Percentiles rank a stretch among this genome's conserved stretches.
These are phyloP conservation scores for Tachypleus tridentatus DNA, from an alignment of 1,140 invertebrate genomes.

Conservation along the genomic window DNA sequence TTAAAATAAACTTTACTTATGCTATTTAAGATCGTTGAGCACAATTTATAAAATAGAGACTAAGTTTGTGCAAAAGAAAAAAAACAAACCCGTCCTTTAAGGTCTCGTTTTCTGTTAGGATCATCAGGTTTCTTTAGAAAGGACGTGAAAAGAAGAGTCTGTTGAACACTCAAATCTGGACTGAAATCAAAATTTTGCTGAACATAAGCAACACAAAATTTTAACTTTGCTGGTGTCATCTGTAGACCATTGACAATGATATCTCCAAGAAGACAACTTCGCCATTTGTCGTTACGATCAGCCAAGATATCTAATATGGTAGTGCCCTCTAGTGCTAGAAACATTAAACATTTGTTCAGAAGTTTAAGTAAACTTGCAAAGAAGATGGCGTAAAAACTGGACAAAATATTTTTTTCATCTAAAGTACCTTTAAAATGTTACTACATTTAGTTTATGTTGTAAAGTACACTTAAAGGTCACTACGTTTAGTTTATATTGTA, in stretches of 20 bases:
- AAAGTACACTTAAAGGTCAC: too few species aligned
- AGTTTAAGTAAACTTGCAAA: too few species aligned
- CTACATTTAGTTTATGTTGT: too few species aligned
- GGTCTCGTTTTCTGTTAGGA: constrained; percentile 39
- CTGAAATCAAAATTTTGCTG: constrained; percentile 44
- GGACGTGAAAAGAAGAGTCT: constrained; percentile 65
- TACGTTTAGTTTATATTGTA: too few species aligned
- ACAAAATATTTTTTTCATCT: too few species aligned
- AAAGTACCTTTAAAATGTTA: too few species aligned
- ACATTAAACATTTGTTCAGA: too few species aligned
- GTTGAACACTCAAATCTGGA: constrained; percentile 61
- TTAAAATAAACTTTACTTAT: constrained; percentile 22
- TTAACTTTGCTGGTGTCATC: constrained; percentile 51
- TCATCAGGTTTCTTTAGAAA: constrained; percentile 44
- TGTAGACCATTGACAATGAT: constrained; percentile 73
- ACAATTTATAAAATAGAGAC: too few species aligned
- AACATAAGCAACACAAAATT: constrained; percentile 48
- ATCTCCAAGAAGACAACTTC: constrained; percentile 51
- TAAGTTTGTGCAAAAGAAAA: too few species aligned
- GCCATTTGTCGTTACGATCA: constrained; percentile 38
- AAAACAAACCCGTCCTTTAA: constrained; percentile 35
- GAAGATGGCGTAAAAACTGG: too few species aligned
- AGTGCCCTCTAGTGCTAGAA: constrained; percentile 54
- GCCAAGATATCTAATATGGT: constrained; percentile 66
- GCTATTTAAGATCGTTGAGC: neutral